These are phyloP conservation scores for Odocoileus hemionus DNA, from an alignment of 2,113 vertebrate species.

Conservation along the genomic window DNA sequence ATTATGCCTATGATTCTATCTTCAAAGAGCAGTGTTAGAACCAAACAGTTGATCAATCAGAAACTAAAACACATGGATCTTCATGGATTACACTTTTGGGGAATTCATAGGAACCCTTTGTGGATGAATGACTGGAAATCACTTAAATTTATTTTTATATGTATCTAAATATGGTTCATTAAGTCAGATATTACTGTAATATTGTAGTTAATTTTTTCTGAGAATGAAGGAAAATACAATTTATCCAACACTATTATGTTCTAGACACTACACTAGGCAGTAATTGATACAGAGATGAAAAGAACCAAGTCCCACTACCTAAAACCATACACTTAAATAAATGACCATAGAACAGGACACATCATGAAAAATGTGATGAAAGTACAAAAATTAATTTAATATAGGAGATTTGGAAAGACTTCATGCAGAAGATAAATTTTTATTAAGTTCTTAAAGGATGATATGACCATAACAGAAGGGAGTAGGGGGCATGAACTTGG, in stretches of 20 bases:
- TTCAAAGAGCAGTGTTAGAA: neutral
- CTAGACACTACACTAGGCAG: neutral
- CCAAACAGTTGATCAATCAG: neutral
- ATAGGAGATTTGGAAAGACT: neutral
- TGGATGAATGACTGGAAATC: neutral
- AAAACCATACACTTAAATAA: neutral
- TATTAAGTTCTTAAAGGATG: neutral
- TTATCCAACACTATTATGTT: neutral
- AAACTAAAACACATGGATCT: neutral
- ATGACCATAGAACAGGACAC: neutral
- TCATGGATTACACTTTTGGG: neutral
- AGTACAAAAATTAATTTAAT: neutral
- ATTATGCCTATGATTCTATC: neutral
- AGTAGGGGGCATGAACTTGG: neutral
- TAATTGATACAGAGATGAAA: neutral
- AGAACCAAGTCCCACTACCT: neutral
- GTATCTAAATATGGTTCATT: neutral
- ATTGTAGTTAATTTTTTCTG: neutral
- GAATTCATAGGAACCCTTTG: neutral
- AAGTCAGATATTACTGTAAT: neutral
- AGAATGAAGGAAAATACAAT: neutral
- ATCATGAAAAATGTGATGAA: neutral
- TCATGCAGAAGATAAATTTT: neutral
- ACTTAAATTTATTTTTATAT: neutral
- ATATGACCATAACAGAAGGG: neutral